These are phyloP conservation scores for Eira barbara DNA, from an alignment of 2,113 vertebrate genomes.

Conservation along the genomic window DNA sequence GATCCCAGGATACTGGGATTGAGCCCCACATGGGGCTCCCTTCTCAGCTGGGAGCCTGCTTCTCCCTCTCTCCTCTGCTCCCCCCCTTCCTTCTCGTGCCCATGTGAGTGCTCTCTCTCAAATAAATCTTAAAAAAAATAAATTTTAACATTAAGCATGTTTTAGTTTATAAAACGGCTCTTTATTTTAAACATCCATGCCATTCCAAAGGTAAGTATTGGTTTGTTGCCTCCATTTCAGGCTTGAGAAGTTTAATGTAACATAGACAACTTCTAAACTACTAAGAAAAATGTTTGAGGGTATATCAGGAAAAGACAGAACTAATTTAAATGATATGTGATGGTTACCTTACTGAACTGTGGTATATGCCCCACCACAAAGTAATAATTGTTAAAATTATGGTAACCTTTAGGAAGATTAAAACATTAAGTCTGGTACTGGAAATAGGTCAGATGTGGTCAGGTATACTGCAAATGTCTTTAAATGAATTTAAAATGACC, in stretches of 20 bases:
- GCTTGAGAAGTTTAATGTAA: background rate
- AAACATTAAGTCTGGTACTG: background rate
- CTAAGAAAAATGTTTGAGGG: background rate
- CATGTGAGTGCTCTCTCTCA: background rate
- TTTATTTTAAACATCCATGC: background rate
- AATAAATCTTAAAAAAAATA: background rate
- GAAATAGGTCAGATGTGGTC: background rate
- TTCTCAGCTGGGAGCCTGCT: too few species aligned
- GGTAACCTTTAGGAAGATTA: background rate
- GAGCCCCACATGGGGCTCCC: too few species aligned
- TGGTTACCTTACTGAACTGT: background rate
- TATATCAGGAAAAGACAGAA: background rate
- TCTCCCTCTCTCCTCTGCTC: too few species aligned
- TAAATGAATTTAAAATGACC: background rate
- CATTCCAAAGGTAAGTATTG: background rate
- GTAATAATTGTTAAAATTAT: slow-evolving; percentile 5
- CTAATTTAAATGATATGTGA: background rate
- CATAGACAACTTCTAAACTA: background rate
- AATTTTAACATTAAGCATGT: background rate
- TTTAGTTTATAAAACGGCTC: background rate
- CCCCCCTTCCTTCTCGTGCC: too few species aligned
- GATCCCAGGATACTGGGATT: too few species aligned
- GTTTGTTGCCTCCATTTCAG: background rate
- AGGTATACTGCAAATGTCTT: background rate
- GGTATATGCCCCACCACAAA: background rate